Evolutionary conservation across 2,888 invertebrate genomes (phyloP).

Genomic region (Cheilosia variabilis): DNA sequence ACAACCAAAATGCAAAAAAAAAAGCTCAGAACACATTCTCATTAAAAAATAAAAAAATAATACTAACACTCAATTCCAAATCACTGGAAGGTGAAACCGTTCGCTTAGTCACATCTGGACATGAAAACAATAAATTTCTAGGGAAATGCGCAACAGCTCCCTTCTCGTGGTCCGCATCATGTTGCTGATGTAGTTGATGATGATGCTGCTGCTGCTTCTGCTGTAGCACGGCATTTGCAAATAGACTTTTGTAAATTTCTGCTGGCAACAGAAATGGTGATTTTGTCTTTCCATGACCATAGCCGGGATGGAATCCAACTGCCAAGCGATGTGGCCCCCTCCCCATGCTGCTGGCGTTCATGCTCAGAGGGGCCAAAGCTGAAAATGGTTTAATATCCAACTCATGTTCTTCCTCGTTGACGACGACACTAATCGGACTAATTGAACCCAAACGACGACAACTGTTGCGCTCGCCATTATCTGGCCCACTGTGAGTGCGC

Average conservation of each 20-base stretch:
- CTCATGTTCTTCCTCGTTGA: constrained; percentile 66
- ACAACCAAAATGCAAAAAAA: too few species aligned
- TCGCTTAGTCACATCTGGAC: constrained; percentile 78
- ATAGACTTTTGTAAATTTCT: constrained; percentile 91
- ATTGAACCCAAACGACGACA: constrained; percentile 72
- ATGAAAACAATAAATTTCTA: constrained; percentile 86
- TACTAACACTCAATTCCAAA: constrained; percentile 63
- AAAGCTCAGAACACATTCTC: not conserved
- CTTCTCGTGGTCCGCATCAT: constrained; percentile 54
- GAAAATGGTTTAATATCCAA: constrained; percentile 76
- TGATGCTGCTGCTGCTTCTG: constrained; percentile 81
- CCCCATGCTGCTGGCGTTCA: constrained; percentile 65
- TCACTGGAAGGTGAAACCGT: constrained; percentile 54
- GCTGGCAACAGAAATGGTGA: constrained; percentile 88
- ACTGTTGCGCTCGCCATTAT: constrained; percentile 67
- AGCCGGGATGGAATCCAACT: constrained; percentile 75
- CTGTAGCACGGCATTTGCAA: constrained; percentile 88
- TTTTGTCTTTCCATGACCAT: constrained; percentile 71
- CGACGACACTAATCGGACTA: constrained; percentile 72
- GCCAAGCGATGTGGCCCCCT: constrained; percentile 64
- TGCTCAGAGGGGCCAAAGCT: constrained; percentile 56
- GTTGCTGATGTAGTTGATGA: constrained; percentile 43
- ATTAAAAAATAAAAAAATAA: not conserved
- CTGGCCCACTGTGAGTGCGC: constrained; percentile 27
- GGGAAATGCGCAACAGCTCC: constrained; percentile 78